Conservation (phyloP, 2,797 vertebrate species). For the Pelobates cultripes region DNA sequence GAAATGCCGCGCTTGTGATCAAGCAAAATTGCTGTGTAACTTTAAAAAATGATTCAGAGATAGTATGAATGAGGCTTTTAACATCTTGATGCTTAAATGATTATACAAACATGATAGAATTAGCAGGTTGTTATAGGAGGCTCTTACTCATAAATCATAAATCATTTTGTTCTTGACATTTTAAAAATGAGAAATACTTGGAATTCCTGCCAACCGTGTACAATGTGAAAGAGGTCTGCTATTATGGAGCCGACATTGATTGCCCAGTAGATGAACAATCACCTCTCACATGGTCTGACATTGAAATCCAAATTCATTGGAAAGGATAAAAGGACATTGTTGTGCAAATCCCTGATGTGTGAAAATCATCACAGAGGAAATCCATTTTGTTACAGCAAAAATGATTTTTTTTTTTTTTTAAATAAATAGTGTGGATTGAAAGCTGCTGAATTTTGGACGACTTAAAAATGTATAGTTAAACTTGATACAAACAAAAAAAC, state of each 20-base stretch:
- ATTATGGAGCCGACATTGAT: slow-evolving; percentile 53
- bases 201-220: slow-evolving; percentile 46
- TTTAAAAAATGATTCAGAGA: slow-evolving; percentile 10
- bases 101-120: slow-evolving; percentile 47
- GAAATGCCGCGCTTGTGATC: slow-evolving; percentile 11
- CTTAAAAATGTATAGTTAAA: slow-evolving; percentile 34
- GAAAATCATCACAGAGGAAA: slow-evolving; percentile 18
- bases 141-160: slow-evolving; percentile 54
- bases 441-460: slow-evolving; percentile 3
- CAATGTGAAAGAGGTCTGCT: slow-evolving; percentile 51
- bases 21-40: slow-evolving; percentile 35
- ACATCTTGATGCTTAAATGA: slow-evolving; percentile 48
- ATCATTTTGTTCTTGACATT: slow-evolving; percentile 55
- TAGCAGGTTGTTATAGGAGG: slow-evolving; percentile 37
- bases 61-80: not conserved
- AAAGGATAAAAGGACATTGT: slow-evolving; percentile 38
- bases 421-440: slow-evolving; percentile 26
- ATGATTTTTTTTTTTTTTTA: slow-evolving; percentile 17
- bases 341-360: slow-evolving; percentile 23
- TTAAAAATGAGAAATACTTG: slow-evolving; percentile 50
- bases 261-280: slow-evolving; percentile 54
- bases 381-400: slow-evolving; percentile 26
- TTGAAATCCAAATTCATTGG: slow-evolving; percentile 49
- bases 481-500: not conserved
- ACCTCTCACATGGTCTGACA: slow-evolving; percentile 52